Conservation (phyloP, 2,888 invertebrate species). For the Tortricodes alternella region DNA sequence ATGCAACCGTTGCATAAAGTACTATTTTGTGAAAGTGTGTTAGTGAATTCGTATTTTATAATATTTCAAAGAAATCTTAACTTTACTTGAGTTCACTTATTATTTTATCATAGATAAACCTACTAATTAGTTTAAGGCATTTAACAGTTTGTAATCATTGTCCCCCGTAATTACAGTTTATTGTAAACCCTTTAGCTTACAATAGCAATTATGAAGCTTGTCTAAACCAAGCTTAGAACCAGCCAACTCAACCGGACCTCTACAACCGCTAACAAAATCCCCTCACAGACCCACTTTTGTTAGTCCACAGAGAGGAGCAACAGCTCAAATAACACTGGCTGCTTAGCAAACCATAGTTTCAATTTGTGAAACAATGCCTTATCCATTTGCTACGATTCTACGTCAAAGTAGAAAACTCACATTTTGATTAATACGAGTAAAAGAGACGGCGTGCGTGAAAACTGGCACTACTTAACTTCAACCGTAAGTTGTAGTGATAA, state of each 20-base stretch:
- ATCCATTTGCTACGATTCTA: conserved; percentile 80
- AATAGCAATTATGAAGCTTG: conserved; percentile 73
- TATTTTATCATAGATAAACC: too few species aligned
- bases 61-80: too few species aligned
- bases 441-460: conserved; percentile 73
- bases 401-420: conserved; percentile 80
- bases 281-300: conserved; percentile 32
- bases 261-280: conserved; percentile 42
- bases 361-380: conserved; percentile 82
- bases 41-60: too few species aligned
- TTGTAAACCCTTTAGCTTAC: conserved; percentile 66
- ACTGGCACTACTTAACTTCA: conserved; percentile 42
- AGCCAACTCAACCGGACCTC: conserved; percentile 45
- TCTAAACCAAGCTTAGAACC: conserved; percentile 65
- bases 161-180: conserved; percentile 65
- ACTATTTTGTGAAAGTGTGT: too few species aligned
- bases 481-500: conserved; percentile 58
- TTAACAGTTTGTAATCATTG: conserved; percentile 69
- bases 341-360: conserved; percentile 73
- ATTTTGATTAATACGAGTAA: conserved; percentile 82
- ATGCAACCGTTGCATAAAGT: too few species aligned
- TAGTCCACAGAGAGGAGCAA: conserved; percentile 40
- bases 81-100: too few species aligned
- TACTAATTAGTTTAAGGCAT: conserved; percentile 52
- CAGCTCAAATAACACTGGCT: conserved; percentile 55